phyloP scores from a whole-genome alignment of 2,113 vertebrate species.

The Podilymbus podiceps region DNA sequence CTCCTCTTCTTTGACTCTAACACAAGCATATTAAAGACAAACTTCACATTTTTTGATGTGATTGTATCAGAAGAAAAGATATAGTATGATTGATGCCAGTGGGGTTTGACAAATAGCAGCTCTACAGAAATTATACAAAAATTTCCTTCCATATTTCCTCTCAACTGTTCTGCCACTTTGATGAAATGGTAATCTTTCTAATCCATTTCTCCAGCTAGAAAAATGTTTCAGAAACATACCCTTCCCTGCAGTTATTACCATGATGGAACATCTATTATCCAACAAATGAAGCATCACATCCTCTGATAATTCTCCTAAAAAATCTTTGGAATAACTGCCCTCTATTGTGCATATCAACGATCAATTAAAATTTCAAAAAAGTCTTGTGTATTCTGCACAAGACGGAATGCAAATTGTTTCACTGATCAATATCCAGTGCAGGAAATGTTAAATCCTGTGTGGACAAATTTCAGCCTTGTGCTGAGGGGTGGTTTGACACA shows the following conservation, averaged over 20 bases:
- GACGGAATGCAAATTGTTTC: background rate
- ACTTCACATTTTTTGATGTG: background rate
- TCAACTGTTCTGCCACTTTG: slow-evolving; percentile 46
- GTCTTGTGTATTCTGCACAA: background rate
- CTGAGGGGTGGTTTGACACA: background rate
- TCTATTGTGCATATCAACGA: background rate
- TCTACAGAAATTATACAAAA: slow-evolving; percentile 41
- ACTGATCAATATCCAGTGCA: background rate
- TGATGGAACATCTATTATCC: background rate
- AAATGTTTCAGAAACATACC: slow-evolving; percentile 17
- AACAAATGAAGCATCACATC: slow-evolving; percentile 10
- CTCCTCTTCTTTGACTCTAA: background rate
- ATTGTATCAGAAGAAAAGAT: slow-evolving; percentile 25
- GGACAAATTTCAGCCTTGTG: background rate
- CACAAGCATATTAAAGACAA: slow-evolving; percentile 9
- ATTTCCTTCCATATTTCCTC: slow-evolving; percentile 45
- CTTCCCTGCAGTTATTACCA: slow-evolving; percentile 19
- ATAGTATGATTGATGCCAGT: background rate
- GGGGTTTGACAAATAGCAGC: slow-evolving; percentile 28
- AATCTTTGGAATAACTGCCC: background rate
- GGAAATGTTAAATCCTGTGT: background rate
- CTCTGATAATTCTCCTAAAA: slow-evolving; percentile 2
- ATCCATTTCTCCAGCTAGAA: slow-evolving; percentile 34
- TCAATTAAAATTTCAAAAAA: background rate
- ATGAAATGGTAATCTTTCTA: slow-evolving; percentile 56